phyloP scores from a whole-genome alignment of 2,113 vertebrate genomes.

The Psittacula cyanocephala region DNA sequence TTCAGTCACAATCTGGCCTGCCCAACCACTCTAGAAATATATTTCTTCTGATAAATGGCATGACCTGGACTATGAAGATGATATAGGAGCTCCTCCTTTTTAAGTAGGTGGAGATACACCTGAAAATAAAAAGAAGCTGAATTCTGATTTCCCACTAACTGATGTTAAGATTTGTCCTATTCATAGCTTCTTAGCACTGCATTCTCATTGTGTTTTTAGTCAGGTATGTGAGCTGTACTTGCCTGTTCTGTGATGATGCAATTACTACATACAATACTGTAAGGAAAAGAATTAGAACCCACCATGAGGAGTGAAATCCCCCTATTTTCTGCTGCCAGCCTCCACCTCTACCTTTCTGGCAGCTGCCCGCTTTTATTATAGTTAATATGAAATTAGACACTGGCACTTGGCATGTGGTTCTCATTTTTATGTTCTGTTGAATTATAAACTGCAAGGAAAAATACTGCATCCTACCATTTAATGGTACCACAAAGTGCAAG shows the following conservation, averaged over 20 bases:
- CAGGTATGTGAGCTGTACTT: not conserved
- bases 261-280: not conserved
- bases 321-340: not conserved
- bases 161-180: not conserved
- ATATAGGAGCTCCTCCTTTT: not conserved
- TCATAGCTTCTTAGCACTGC: not conserved
- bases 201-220: not conserved
- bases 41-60: not conserved
- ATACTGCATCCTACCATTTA: not conserved
- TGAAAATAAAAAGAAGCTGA: not conserved
- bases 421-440: not conserved
- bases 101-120: not conserved
- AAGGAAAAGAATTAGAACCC: not conserved
- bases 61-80: not conserved
- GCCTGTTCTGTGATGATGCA: not conserved
- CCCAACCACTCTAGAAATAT: not conserved
- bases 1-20: not conserved
- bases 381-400: not conserved
- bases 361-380: not conserved
- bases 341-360: not conserved
- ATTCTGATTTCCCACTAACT: not conserved
- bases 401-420: not conserved
- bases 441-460: not conserved
- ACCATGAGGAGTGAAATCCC: not conserved
- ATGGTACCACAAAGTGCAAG: not conserved